Base-by-base conservation (phyloP, 1,140 invertebrate species). In the Leptinotarsa lineolata region DNA sequence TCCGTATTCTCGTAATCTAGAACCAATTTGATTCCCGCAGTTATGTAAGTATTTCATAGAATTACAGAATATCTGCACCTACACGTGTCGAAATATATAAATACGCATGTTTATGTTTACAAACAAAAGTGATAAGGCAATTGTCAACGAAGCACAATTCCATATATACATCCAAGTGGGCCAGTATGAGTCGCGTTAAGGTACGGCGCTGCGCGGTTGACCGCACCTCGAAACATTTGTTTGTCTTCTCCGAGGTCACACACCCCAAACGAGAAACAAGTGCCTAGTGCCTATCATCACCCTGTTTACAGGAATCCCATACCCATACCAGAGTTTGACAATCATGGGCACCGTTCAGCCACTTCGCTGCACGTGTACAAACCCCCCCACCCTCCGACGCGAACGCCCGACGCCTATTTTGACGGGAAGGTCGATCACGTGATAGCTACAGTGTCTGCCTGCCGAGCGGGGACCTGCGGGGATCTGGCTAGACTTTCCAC, bases 391-490 rank as follows among this genome's bases (percentile, higher is more conserved):
- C 64, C 76, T 61, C 60, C 60, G 44, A 48, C 69, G 63, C 58
- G 72, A 76, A 79, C 82, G 59, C 87, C 87, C 86, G 88, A 87
- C 88, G 86, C 88, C 88, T 91, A 90, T 91, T 91, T 90, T 91
- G 90, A 91, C 90, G 89, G 89, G 90, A 90, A 91, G 89, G 89
- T 90, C 89, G 89, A 85, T 88, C 87, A 88, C 87, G 87, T 88
- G 87, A 82, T 72, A 70, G 69, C 61, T 63, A 72, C 76, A 71
- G 76, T 83, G 81, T 79, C 77, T 77, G 77, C 77, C 63, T 64
- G 70, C 20, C 70, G 74, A 72, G 73, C 30, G 30, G 77, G 77
- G 70, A 74, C 60, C 68, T 65, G 72, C 72, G 59, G 73, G 68
- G 77, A 66, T 68, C 59, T 73, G 79, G 77, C 79, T 80, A 80